Percentiles rank a stretch among this genome's conserved stretches.
These are phyloP conservation scores for Cyprinodon brontotheroides DNA, from an alignment of 2,113 vertebrate species.

Conservation along the genomic window DNA sequence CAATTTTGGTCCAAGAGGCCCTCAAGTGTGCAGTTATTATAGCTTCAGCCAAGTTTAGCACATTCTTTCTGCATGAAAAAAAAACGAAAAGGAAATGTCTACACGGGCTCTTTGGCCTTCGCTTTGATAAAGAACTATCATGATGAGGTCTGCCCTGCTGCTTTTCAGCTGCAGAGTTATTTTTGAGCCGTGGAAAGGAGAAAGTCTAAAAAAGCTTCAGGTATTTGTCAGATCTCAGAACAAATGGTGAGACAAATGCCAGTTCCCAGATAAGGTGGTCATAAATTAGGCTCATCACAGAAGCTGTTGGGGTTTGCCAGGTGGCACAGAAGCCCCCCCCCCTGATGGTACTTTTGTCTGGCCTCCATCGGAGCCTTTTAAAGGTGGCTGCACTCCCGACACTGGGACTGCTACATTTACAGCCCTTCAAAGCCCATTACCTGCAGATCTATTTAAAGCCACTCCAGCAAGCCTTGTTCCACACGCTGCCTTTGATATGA, in stretches of 20 bases:
- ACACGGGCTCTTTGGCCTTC: slow-evolving; percentile 37
- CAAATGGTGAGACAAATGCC: slow-evolving; percentile 29
- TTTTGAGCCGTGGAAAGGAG: slow-evolving; percentile 20
- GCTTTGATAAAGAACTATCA: slow-evolving; percentile 23
- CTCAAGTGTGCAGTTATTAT: slow-evolving; percentile 68
- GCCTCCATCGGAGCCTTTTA: slow-evolving; percentile 49
- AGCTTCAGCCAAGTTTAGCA: slow-evolving; percentile 69
- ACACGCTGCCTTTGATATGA: slow-evolving; percentile 43
- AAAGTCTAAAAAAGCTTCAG: slow-evolving; percentile 31
- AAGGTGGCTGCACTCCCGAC: slow-evolving; percentile 49
- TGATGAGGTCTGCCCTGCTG: slow-evolving; percentile 12
- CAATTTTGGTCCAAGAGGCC: slow-evolving; percentile 62
- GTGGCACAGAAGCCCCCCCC: slow-evolving; percentile 53
- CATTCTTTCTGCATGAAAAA: slow-evolving; percentile 65
- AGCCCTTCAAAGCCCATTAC: slow-evolving; percentile 67
- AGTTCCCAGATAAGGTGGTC: slow-evolving; percentile 29
- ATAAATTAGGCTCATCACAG: slow-evolving; percentile 62
- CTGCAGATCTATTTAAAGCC: slow-evolving; percentile 70
- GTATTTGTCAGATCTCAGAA: slow-evolving; percentile 42
- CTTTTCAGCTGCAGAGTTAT: slow-evolving; percentile 15
- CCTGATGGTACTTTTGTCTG: slow-evolving; percentile 60
- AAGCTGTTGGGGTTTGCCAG: slow-evolving; percentile 54
- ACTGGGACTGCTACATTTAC: slow-evolving; percentile 57
- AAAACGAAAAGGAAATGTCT: slow-evolving; percentile 1
- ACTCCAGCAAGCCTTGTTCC: slow-evolving; percentile 52